Evolutionary conservation across 2,888 invertebrate genomes (phyloP).

Genomic region (Scrobipalpa costella): DNA sequence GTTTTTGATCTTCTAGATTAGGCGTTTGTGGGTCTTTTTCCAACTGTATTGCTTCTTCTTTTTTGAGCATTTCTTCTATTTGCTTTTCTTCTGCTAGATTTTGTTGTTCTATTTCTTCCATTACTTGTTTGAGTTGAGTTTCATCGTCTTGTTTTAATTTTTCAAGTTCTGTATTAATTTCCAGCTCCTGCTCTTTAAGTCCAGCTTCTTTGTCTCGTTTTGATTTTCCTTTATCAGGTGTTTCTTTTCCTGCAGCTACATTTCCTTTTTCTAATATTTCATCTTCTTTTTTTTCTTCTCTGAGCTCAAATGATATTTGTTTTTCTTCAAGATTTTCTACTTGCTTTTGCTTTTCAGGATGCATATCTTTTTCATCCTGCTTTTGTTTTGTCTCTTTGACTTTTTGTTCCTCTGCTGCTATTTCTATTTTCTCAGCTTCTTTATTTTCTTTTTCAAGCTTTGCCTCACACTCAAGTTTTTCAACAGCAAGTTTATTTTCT

Average conservation of each 20-base stretch:
- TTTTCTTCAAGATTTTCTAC: slow-evolving; percentile 22
- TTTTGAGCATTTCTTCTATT: slow-evolving; percentile 27
- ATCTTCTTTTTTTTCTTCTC: slow-evolving; percentile 22
- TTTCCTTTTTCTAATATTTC: slow-evolving; percentile 24
- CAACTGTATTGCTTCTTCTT: slow-evolving; percentile 23
- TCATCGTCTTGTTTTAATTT: slow-evolving; percentile 22
- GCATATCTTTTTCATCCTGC: slow-evolving; percentile 25
- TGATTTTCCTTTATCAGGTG: slow-evolving; percentile 20
- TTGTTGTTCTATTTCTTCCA: slow-evolving; percentile 13
- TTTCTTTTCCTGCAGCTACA: not conserved
- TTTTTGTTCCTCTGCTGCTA: slow-evolving; percentile 25
- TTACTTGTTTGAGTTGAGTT: slow-evolving; percentile 29
- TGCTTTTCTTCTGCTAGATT: not conserved
- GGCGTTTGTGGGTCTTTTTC: slow-evolving; percentile 18
- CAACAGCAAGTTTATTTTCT: not conserved
- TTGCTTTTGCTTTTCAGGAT: slow-evolving; percentile 27
- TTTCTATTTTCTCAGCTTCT: slow-evolving; percentile 26
- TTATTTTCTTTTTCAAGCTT: slow-evolving; percentile 25
- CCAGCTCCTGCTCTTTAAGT: slow-evolving; percentile 31
- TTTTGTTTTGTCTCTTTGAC: slow-evolving; percentile 33
- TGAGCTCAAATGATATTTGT: too few relatives aligned
- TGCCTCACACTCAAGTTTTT: slow-evolving; percentile 23
- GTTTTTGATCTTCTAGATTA: slow-evolving; percentile 29
- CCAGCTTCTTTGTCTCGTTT: slow-evolving; percentile 22
- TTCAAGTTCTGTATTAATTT: slow-evolving; percentile 28